Conservation (phyloP, 2,113 vertebrate genomes). For the Numida meleagris region DNA sequence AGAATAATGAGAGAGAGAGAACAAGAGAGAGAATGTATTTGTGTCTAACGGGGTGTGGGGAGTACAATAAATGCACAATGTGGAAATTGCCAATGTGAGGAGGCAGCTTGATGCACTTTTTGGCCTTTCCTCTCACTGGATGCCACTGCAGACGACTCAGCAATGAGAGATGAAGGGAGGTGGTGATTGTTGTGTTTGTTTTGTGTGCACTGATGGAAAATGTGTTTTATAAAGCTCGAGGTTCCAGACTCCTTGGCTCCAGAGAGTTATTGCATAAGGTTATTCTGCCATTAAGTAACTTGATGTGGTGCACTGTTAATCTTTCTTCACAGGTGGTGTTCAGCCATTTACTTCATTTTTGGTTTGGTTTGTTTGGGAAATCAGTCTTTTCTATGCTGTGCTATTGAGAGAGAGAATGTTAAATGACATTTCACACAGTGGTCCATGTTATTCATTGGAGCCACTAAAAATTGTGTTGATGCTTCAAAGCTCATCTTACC, state of each 20-base stretch:
- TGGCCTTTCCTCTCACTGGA: background rate
- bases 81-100: background rate
- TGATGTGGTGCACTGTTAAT: background rate
- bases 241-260: slow-evolving; percentile 33
- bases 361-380: background rate
- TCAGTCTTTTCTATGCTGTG: background rate
- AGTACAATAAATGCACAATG: background rate
- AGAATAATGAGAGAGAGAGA: background rate
- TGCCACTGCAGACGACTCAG: background rate
- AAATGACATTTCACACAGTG: background rate
- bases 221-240: background rate
- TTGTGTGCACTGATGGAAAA: background rate
- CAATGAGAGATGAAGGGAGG: background rate
- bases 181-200: slow-evolving; percentile 6
- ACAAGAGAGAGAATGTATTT: background rate
- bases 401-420: background rate
- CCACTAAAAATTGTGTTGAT: background rate
- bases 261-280: background rate
- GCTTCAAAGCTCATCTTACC: background rate
- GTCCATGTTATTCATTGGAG: background rate
- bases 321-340: background rate
- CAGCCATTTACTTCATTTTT: background rate
- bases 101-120: background rate
- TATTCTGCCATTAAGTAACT: background rate
- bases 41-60: background rate